Conservation (phyloP, 2,113 vertebrate genomes). For the Perognathus longimembris region DNA sequence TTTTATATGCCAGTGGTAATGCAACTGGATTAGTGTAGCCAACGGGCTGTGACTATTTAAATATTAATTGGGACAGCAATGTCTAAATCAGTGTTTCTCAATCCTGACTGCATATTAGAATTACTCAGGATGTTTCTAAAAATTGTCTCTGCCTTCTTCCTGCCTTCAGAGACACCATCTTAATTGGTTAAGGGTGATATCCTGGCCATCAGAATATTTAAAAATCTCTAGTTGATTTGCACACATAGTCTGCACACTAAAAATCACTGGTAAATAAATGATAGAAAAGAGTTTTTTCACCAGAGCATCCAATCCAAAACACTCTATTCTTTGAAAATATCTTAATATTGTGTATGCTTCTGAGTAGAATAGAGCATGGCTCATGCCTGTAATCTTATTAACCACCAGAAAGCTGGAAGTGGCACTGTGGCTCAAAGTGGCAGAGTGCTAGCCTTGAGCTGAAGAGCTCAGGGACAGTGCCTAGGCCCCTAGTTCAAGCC, state of each 20-base stretch:
- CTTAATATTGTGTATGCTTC: not conserved
- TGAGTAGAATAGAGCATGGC: not conserved
- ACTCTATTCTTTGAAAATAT: not conserved
- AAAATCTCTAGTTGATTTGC: constrained; percentile 29
- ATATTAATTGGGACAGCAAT: constrained; percentile 77
- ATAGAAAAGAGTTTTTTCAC: not conserved
- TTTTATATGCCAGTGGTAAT: constrained; percentile 71
- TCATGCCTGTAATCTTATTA: too few relatives aligned
- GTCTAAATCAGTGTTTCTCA: constrained; percentile 76
- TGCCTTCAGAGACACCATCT: not conserved
- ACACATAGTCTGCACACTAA: not conserved
- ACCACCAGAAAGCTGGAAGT: too few relatives aligned
- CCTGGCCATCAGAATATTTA: constrained; percentile 48
- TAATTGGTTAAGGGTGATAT: constrained; percentile 39
- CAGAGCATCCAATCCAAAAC: not conserved
- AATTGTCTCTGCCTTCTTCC: constrained; percentile 12
- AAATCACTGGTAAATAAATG: not conserved
- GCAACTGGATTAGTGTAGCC: constrained; percentile 75
- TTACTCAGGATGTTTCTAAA: constrained; percentile 62
- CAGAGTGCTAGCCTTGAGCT: too few relatives aligned
- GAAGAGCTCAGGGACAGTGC: too few relatives aligned
- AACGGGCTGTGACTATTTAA: constrained; percentile 76
- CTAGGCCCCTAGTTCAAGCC: too few relatives aligned
- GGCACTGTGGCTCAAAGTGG: too few relatives aligned
- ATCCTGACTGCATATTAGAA: constrained; percentile 45